Base-by-base conservation (phyloP, 2,113 vertebrate species). In the Sylvia atricapilla region DNA sequence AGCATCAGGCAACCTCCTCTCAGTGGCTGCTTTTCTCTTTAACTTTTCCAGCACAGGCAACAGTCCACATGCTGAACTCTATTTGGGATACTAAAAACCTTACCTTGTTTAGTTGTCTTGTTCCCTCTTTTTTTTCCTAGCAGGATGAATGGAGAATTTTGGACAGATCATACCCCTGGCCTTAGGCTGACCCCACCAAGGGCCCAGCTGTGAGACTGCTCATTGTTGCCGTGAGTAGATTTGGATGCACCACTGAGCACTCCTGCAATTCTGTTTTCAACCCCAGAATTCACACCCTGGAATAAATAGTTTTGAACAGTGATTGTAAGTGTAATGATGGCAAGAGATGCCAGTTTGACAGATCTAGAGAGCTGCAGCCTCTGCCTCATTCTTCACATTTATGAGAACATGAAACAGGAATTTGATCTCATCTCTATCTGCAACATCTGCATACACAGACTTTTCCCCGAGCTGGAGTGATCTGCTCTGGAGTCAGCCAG, bases 61-160 rank as follows among this genome's bases (percentile, higher is more conserved):
- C 50, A 75, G 78, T 86, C 82, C 94, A 94, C 8, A 7, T 74
- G 56, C 46, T 82, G 91, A 96, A 95, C 52, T 94, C 91, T 96
- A 41, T 89, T 89, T 93, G 95, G 88, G 88, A 95, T 66, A 95
- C 84, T 95, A 96, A 97, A 97, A 95, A 6, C 58, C 62, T 87
- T 89, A 91, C 95, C 89, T 95, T 96, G 46, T 91, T 94, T 87
- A 95, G 74, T 94, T 87, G 89, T 44, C 62, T 84, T 94, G 62
- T 91, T 97, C 84, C 37, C 30, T 91, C 28, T 89, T 93, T 90
- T 94, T 95, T 94, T 96, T 84, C 87, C 93, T 95, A 96, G 58
- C 74, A 93, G 94, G 77, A 95, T 96, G 93, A 95, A 97, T 94
- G 93, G 84, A 96, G 91, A 89, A 82, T 93, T 96, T 95, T 97